Conservation (phyloP, 2,113 vertebrate genomes). For the Phyllopteryx taeniolatus region DNA sequence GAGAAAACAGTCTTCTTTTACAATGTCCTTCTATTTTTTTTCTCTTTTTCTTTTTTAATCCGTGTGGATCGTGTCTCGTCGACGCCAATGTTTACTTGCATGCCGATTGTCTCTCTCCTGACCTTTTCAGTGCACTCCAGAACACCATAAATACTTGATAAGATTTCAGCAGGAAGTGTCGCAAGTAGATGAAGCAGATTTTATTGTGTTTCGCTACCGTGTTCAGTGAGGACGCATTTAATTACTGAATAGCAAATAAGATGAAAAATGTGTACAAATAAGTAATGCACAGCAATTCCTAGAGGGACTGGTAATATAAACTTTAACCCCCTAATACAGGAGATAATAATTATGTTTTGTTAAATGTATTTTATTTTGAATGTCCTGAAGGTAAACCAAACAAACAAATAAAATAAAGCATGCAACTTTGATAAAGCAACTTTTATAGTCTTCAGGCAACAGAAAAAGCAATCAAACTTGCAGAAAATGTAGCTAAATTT, state of each 20-base stretch:
- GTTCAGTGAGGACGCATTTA: constrained; percentile 27
- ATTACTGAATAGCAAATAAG: neutral
- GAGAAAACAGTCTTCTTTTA: neutral
- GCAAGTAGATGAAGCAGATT: constrained; percentile 24
- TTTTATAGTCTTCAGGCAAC: no score
- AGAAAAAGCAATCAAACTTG: no score
- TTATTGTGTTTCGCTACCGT: constrained; percentile 2
- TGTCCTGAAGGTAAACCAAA: no score
- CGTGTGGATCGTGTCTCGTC: neutral
- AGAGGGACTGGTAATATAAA: neutral
- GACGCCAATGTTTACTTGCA: neutral
- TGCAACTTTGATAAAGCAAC: no score
- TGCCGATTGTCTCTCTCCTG: neutral
- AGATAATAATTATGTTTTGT: no score
- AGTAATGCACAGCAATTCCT: neutral
- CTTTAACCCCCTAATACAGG: no score
- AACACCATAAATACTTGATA: constrained; percentile 51
- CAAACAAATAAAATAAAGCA: no score
- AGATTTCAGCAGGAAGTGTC: constrained; percentile 30
- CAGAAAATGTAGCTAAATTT: no score
- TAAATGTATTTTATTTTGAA: no score
- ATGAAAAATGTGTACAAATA: neutral
- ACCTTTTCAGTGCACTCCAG: constrained; percentile 7
- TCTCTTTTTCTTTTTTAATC: neutral
- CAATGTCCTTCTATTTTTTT: neutral